Evolutionary conservation across 2,113 vertebrate genomes (phyloP), one percentile per base, ranked within the genome.

Genomic region (Pteropus alecto): DNA sequence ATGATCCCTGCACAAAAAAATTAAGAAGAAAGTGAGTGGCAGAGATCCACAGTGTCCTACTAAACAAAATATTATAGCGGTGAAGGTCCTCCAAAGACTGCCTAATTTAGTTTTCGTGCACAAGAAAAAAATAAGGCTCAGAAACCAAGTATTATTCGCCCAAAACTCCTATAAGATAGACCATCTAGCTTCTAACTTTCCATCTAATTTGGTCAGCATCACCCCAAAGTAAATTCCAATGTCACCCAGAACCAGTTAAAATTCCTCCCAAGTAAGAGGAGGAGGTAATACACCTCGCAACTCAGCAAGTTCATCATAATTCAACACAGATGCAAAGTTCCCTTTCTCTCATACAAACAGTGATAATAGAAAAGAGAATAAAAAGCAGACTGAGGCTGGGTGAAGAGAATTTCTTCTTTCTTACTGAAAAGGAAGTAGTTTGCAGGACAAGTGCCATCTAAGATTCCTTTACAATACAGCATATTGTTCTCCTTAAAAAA

Each of bases 1-100:
- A 99, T 99, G 85, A 90, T 98, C 68, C 82, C 98, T 98, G 96
- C 79, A 24, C 14, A 94, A 51, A 65, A 93, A 43, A 43, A 81
- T 95, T 54, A 94, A 7, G 0, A 68, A 41, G 54, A 18, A 48
- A 26, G 60, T 97, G 67, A 97, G 56, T 26, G 12, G 41, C 0
- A 54, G 67, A 46, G 81, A 88, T 26, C 30, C 7, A 30, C 81
- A n/a, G n/a, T 0, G 14, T 33, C 16, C 14, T 46, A 15, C 38
- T 48, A 30, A 63, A 51, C 26, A 2, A 21, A n/a, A 3, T 0
- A 21, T 4, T 21, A 48, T n/a, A 68, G 30, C 58, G 15, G 22
- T 5, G 1, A 85, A 21, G 22, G 7, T 6, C 16, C 58, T 26
- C 68, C n/a, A 77, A 0, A 9, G n/a, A 79, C 8, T 19, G 35